These are phyloP conservation scores for Magallana angulata DNA, from an alignment of 1,140 invertebrate species.

Conservation along the genomic window DNA sequence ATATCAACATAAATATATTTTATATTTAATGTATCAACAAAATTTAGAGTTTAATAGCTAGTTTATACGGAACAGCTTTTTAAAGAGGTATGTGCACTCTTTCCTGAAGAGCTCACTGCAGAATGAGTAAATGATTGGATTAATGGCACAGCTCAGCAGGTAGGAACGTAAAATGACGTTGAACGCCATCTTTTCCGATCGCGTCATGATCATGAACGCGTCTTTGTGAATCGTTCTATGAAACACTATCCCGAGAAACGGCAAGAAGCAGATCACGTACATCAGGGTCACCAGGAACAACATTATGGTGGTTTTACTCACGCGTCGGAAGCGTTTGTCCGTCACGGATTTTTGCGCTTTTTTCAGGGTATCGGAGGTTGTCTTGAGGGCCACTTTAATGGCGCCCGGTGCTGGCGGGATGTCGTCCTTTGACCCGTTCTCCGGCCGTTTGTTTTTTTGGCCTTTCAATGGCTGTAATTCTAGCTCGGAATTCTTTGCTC, in stretches of 20 bases:
- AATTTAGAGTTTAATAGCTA: background rate
- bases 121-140: constrained; percentile 71
- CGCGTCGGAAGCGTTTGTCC: constrained; percentile 41
- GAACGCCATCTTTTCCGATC: constrained; percentile 54
- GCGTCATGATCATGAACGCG: constrained; percentile 49
- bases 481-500: background rate
- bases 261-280: constrained; percentile 54
- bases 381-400: constrained; percentile 39
- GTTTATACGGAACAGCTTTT: constrained; percentile 27
- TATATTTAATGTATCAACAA: too few species aligned
- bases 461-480: constrained; percentile 22
- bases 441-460: background rate
- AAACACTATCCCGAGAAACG: constrained; percentile 49
- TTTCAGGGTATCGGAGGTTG: constrained; percentile 17
- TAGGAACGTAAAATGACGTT: constrained; percentile 67
- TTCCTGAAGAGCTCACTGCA: constrained; percentile 66
- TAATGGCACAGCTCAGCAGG: constrained; percentile 68
- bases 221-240: constrained; percentile 40
- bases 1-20: too few species aligned
- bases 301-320: constrained; percentile 60
- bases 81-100: constrained; percentile 60
- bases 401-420: background rate
- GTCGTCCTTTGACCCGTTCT: constrained; percentile 1
- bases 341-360: constrained; percentile 40
- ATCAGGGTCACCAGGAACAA: constrained; percentile 52